phyloP scores from a whole-genome alignment of 1,140 invertebrate species.

The Cyclina sinensis region DNA sequence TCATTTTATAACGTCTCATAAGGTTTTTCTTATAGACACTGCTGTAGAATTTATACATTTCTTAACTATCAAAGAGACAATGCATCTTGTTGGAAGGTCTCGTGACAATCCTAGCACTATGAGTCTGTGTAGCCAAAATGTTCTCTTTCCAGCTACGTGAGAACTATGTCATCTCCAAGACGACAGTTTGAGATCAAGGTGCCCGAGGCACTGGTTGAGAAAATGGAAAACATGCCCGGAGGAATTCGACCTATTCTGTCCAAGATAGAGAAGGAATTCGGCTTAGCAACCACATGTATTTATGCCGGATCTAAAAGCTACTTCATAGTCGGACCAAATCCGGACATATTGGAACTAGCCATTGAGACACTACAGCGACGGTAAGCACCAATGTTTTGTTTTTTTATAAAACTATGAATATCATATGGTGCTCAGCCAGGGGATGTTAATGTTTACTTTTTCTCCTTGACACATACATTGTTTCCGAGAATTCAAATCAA shows the following conservation, averaged over 20 bases:
- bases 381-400: background rate
- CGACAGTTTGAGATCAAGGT: constrained; percentile 46
- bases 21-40: no score
- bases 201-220: constrained; percentile 39
- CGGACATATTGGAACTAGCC: constrained; percentile 59
- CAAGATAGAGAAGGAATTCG: constrained; percentile 48
- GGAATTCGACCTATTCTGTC: constrained; percentile 25
- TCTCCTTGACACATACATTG: no score
- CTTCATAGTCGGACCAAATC: constrained; percentile 55
- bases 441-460: no score
- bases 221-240: constrained; percentile 26
- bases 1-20: no score
- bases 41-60: no score
- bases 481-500: no score
- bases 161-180: constrained; percentile 15
- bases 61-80: no score
- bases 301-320: constrained; percentile 12
- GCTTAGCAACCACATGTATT: constrained; percentile 20
- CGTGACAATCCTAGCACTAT: no score
- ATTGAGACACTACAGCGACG: constrained; percentile 46
- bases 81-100: no score
- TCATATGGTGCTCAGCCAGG: no score
- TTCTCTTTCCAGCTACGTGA: background rate
- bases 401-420: no score
- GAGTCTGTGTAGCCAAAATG: no score